Evolutionary conservation across 2,888 invertebrate species (phyloP).

Genomic region (Andrena bucephala): DNA sequence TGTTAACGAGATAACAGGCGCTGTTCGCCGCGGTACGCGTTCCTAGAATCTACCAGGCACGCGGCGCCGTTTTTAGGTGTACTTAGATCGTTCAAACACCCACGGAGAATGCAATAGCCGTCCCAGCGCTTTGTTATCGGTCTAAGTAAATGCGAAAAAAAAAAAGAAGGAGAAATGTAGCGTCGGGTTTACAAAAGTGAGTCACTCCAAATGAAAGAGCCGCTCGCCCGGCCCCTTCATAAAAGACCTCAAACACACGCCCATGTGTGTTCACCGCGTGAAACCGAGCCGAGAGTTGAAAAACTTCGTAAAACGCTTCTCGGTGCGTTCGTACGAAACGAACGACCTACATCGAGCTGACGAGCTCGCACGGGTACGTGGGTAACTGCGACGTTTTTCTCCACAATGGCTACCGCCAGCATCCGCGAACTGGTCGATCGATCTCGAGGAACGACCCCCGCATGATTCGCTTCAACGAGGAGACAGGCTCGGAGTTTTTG

Average conservation of each 20-base stretch:
- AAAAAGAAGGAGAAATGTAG: slow-evolving; percentile 20
- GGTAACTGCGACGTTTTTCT: background rate
- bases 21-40: slow-evolving; percentile 17
- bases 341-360: slow-evolving; percentile 43
- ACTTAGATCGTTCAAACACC: slow-evolving; percentile 57
- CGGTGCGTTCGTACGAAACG: slow-evolving; percentile 39
- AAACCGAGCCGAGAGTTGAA: slow-evolving; percentile 9
- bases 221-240: slow-evolving; percentile 29
- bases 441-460: slow-evolving; percentile 16
- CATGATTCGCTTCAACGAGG: slow-evolving; percentile 43
- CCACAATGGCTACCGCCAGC: background rate
- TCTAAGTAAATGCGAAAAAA: slow-evolving; percentile 62
- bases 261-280: slow-evolving; percentile 42
- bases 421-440: slow-evolving; percentile 33
- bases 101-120: slow-evolving; percentile 35
- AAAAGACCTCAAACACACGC: slow-evolving; percentile 48
- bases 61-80: slow-evolving; percentile 27
- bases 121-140: slow-evolving; percentile 61
- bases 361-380: background rate
- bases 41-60: slow-evolving; percentile 23
- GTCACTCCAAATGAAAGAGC: slow-evolving; percentile 62
- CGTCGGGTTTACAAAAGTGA: slow-evolving; percentile 64
- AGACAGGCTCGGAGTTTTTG: slow-evolving; percentile 47
- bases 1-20: slow-evolving; percentile 29
- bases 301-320: slow-evolving; percentile 41